Evolutionary conservation across 2,888 invertebrate genomes (phyloP).

Genomic region (Andrena fulva): DNA sequence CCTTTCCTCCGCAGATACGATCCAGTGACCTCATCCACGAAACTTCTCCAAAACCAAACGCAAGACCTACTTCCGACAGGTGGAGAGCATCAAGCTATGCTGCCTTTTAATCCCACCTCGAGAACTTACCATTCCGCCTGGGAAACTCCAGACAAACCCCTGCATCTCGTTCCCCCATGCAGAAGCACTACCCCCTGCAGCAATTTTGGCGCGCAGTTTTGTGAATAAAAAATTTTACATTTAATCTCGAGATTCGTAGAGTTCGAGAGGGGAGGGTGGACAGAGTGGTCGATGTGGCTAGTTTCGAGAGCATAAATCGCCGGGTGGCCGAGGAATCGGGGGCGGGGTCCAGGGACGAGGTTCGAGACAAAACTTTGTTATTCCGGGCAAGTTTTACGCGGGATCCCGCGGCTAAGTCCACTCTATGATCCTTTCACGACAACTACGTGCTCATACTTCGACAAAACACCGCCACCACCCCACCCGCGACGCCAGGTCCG

Average conservation of each 20-base stretch:
- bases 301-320: slow-evolving; percentile 31
- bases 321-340: slow-evolving; percentile 14
- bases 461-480: slow-evolving; percentile 78
- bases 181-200: not conserved
- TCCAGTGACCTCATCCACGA: slow-evolving; percentile 25
- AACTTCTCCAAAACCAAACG: not conserved
- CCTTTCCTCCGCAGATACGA: not conserved
- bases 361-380: slow-evolving; percentile 79
- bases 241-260: too few relatives aligned
- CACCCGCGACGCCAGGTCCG: slow-evolving; percentile 65
- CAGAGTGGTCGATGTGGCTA: not conserved
- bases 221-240: too few relatives aligned
- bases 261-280: not conserved
- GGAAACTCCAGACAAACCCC: not conserved
- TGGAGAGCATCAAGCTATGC: not conserved
- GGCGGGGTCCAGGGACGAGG: slow-evolving; percentile 15
- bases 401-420: slow-evolving; percentile 83
- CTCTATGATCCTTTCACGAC: slow-evolving; percentile 83
- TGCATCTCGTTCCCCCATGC: too few relatives aligned
- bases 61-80: not conserved
- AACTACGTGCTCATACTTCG: slow-evolving; percentile 84
- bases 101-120: slow-evolving; percentile 13
- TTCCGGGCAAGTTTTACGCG: slow-evolving; percentile 83
- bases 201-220: too few relatives aligned
- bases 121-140: not conserved